phyloP scores from a whole-genome alignment of 2,113 vertebrate species.

The Syngnathoides biaculeatus region DNA sequence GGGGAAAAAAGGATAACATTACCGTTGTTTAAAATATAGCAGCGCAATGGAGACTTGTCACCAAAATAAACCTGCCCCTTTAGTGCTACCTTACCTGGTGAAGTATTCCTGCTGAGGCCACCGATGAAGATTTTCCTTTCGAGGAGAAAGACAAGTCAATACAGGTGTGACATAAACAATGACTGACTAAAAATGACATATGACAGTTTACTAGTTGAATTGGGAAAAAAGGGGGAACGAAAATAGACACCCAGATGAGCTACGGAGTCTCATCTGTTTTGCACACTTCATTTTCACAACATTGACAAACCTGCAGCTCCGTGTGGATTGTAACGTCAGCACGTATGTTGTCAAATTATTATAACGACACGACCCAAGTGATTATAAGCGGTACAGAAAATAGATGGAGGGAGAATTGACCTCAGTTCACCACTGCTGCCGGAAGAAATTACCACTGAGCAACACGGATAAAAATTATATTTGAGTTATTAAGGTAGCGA shows the following conservation, averaged over 20 bases:
- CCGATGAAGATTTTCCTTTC: slow-evolving; percentile 89
- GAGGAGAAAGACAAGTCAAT: not conserved
- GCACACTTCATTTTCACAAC: not conserved
- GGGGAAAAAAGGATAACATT: slow-evolving; percentile 36
- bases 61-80: not conserved
- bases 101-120: slow-evolving; percentile 86
- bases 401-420: too few relatives aligned
- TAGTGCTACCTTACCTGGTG: slow-evolving; percentile 60
- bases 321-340: not conserved
- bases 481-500: too few relatives aligned
- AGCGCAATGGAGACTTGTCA: not conserved
- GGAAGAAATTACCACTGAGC: too few relatives aligned
- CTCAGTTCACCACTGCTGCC: too few relatives aligned
- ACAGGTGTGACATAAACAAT: not conserved
- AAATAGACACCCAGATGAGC: not conserved
- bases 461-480: too few relatives aligned
- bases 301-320: not conserved
- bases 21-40: not conserved
- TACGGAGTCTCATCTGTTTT: not conserved
- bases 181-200: not conserved
- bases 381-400: too few relatives aligned
- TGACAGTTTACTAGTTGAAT: not conserved
- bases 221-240: not conserved
- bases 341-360: not conserved
- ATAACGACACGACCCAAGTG: not conserved